Evolutionary conservation across 2,888 invertebrate species (phyloP).

Genomic region (Caenorhabditis parvicauda): DNA sequence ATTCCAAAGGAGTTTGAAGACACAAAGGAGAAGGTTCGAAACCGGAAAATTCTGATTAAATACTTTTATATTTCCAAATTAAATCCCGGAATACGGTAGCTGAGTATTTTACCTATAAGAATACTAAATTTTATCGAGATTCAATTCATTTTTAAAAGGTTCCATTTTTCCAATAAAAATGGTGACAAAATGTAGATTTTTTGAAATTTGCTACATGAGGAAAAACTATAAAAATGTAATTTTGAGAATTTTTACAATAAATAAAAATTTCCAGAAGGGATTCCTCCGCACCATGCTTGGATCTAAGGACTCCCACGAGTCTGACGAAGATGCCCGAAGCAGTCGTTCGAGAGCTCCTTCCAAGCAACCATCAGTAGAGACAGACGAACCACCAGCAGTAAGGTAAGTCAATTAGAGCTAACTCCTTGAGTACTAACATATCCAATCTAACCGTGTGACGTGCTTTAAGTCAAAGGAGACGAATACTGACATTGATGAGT

Average conservation of each 20-base stretch:
- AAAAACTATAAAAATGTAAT: too few species aligned
- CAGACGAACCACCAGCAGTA: slow-evolving; percentile 39
- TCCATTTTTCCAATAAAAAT: too few species aligned
- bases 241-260: too few species aligned
- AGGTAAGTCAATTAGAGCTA: slow-evolving; percentile 11
- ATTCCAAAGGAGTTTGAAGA: slow-evolving; percentile 60
- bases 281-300: slow-evolving; percentile 35
- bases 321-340: slow-evolving; percentile 33
- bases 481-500: slow-evolving; percentile 57
- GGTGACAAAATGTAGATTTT: too few species aligned
- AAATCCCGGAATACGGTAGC: too few species aligned
- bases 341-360: slow-evolving; percentile 17
- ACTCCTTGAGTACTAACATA: neutral
- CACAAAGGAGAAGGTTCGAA: slow-evolving; percentile 36
- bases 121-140: too few species aligned
- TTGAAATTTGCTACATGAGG: too few species aligned
- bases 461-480: slow-evolving; percentile 57
- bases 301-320: slow-evolving; percentile 34
- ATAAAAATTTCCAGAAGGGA: too few species aligned
- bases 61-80: too few species aligned
- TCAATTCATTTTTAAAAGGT: too few species aligned
- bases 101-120: too few species aligned
- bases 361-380: slow-evolving; percentile 36
- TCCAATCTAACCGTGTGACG: neutral
- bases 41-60: neutral